These are phyloP conservation scores for Plecturocebus donacophilus DNA, from an alignment of 2,113 vertebrate genomes.

Conservation along the genomic window DNA sequence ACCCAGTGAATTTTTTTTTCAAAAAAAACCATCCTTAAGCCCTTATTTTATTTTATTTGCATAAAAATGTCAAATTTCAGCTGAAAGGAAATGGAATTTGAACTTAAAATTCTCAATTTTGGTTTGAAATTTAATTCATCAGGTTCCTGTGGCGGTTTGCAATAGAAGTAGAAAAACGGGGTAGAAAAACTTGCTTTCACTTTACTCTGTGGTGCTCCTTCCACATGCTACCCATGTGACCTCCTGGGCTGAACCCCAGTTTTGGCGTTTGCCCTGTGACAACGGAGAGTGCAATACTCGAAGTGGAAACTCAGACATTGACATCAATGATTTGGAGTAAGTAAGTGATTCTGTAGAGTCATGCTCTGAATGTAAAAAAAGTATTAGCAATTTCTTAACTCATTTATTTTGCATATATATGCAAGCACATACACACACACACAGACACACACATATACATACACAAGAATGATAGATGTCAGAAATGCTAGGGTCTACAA, in stretches of 20 bases:
- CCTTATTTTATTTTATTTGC: conserved; percentile 30
- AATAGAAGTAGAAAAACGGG: neutral
- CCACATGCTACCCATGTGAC: too few species aligned
- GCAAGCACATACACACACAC: neutral
- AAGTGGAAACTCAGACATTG: neutral
- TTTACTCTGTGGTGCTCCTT: too few species aligned
- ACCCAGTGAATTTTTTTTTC: neutral
- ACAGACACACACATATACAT: neutral
- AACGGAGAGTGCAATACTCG: neutral
- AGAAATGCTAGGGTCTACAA: neutral
- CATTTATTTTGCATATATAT: neutral
- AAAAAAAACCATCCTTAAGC: neutral
- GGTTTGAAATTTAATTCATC: neutral
- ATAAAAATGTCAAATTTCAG: conserved; percentile 10
- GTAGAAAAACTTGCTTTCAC: too few species aligned
- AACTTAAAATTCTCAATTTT: conserved; percentile 14
- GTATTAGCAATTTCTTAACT: neutral
- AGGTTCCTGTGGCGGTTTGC: neutral
- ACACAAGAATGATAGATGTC: neutral
- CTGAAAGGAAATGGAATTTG: conserved; percentile 57
- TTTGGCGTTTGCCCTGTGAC: too few species aligned
- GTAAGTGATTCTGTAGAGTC: neutral
- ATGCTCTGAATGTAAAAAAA: neutral
- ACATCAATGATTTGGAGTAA: neutral
- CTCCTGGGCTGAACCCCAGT: too few species aligned